These are phyloP conservation scores for Corvus moneduloides DNA, from an alignment of 2,113 vertebrate species.

Conservation along the genomic window DNA sequence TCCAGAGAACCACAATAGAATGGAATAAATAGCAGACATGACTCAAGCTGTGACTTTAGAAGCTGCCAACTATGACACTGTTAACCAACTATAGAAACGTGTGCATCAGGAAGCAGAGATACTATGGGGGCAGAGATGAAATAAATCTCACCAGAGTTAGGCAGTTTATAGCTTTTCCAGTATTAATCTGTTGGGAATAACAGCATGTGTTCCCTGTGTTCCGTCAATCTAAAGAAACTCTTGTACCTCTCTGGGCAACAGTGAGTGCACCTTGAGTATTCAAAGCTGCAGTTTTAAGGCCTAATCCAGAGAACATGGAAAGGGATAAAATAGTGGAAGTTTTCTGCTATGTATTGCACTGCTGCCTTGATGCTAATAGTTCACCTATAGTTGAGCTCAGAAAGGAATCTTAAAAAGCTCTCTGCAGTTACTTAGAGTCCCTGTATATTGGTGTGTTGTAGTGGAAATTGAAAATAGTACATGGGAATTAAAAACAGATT, in stretches of 20 bases:
- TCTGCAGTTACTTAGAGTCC: background rate
- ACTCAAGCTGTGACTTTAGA: conserved; percentile 21
- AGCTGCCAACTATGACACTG: background rate
- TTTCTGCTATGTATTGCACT: background rate
- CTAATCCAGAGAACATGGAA: background rate
- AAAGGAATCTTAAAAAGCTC: background rate
- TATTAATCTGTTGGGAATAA: background rate
- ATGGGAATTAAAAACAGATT: background rate
- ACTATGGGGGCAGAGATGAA: background rate
- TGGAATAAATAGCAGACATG: conserved; percentile 31
- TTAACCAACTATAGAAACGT: background rate
- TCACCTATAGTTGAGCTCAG: background rate
- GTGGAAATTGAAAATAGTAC: background rate
- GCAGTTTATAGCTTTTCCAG: background rate
- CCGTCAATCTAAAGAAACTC: background rate
- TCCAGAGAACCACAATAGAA: background rate
- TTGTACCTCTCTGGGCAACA: background rate
- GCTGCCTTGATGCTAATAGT: background rate
- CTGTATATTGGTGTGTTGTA: background rate
- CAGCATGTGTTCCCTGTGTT: background rate
- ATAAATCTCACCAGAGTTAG: background rate
- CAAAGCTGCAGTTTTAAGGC: background rate
- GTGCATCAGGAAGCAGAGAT: background rate
- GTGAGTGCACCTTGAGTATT: background rate
- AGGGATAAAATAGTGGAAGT: background rate